Evolutionary conservation across 2,113 vertebrate genomes (phyloP), one percentile per base, ranked within the genome.

Genomic region (Propithecus coquereli): DNA sequence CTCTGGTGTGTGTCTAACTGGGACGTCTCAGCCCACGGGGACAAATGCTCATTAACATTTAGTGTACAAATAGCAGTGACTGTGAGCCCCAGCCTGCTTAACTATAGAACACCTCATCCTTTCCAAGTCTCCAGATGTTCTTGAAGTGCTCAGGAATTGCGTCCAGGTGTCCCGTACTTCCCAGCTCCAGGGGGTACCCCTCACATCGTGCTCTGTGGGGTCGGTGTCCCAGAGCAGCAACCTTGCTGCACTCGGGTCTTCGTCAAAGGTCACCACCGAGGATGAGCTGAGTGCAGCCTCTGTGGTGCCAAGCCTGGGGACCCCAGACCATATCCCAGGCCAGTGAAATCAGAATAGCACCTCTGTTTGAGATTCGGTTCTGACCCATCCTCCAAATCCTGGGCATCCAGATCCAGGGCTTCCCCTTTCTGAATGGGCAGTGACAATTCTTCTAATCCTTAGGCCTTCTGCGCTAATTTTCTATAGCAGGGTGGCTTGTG

Each of bases 181-280:
- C 45, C 1, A 2, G 40, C 14, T 34, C 74, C 4, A 0, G 37
- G 7, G 13, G 54, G 32, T 18, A 32, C 23, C 37, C 27, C 3
- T 80, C 54, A 30, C 2, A 1, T 10, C 1, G 0, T 40, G 54
- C 14, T 37, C 52, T 13, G 8, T 25, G 22, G 5, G 27, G 1
- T 43, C 14, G 34, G 34, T 8, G 0, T 47, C 63, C 68, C 30
- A 10, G 9, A 27, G 45, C 32, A 71, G 37, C 7, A 50, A 43
- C 3, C 23, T n/a, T 45, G 27, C 73, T 45, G 5, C 59, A 50
- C 11, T 2, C 7, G 0, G 3, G 3, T 47, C 59, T 22, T 47
- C 6, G 32, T 32, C 54, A 23, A 63, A 45, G 59, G 23, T 86
- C 43, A 30, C n/a, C 66, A 37, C 25, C 0, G 9, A 23, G 57